These are phyloP conservation scores for Hirtodrosophila histrioides DNA, from an alignment of 2,888 invertebrate species.

Conservation along the genomic window DNA sequence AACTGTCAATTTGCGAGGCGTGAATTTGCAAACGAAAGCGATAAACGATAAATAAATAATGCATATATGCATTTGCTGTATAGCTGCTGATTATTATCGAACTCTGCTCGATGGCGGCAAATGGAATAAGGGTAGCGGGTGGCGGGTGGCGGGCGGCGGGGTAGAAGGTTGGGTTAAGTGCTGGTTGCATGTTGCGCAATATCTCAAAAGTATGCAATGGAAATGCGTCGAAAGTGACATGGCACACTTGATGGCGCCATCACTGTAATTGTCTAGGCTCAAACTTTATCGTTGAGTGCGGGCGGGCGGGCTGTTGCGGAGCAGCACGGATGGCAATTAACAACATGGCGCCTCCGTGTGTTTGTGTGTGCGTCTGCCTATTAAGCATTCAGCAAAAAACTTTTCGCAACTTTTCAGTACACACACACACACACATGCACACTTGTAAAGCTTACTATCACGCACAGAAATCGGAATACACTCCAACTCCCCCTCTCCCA, in stretches of 20 bases:
- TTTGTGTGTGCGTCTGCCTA: slow-evolving; percentile 1
- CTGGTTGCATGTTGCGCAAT: slow-evolving; percentile 7
- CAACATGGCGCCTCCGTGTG: slow-evolving; percentile 61
- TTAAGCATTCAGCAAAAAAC: slow-evolving; percentile 29
- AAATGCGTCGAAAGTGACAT: slow-evolving; percentile 17
- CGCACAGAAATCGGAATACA: slow-evolving; percentile 16
- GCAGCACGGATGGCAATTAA: slow-evolving; percentile 47
- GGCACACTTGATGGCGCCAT: slow-evolving; percentile 22
- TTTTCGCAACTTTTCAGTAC: slow-evolving; percentile 39
- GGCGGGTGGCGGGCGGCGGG: slow-evolving; percentile 5
- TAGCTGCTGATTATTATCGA: not conserved
- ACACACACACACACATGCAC: slow-evolving; percentile 11
- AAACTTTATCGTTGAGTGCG: not conserved
- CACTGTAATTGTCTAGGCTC: slow-evolving; percentile 29
- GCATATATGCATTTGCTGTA: slow-evolving; percentile 3
- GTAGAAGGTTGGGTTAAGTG: slow-evolving; percentile 22
- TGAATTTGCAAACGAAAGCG: slow-evolving; percentile 16
- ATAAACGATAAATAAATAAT: slow-evolving; percentile 22
- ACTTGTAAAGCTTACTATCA: slow-evolving; percentile 16
- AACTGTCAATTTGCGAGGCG: slow-evolving; percentile 12
- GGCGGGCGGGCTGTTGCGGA: not conserved
- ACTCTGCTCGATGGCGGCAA: too few relatives aligned
- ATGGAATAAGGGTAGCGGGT: slow-evolving; percentile 1
- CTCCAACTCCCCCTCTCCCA: too few relatives aligned
- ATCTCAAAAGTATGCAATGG: slow-evolving; percentile 42